These are phyloP conservation scores for Emmelina monodactyla DNA, from an alignment of 2,888 invertebrate species.

Conservation along the genomic window DNA sequence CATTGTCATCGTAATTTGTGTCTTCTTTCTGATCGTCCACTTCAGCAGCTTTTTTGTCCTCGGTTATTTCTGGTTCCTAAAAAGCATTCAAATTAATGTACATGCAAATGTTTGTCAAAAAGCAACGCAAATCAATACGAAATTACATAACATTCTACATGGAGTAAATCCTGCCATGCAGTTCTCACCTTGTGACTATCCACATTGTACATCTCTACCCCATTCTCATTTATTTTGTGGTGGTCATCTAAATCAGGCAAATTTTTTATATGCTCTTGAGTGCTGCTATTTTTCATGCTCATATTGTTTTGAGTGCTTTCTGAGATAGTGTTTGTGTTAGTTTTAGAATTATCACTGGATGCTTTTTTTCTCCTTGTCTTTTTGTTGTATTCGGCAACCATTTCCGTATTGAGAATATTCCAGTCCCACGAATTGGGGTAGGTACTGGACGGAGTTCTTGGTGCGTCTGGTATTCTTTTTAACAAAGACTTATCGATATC, in stretches of 20 bases:
- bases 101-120: slow-evolving; percentile 52
- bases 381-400: slow-evolving; percentile 47
- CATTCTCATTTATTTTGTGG: slow-evolving; percentile 20
- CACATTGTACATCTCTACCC: slow-evolving; percentile 21
- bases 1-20: slow-evolving; percentile 1
- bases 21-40: slow-evolving; percentile 10
- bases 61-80: slow-evolving; percentile 37
- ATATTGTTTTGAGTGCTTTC: slow-evolving; percentile 33
- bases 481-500: slow-evolving; percentile 80
- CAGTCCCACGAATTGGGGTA: slow-evolving; percentile 78
- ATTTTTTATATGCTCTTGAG: slow-evolving; percentile 48
- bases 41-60: slow-evolving; percentile 14
- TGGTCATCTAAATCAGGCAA: slow-evolving; percentile 50
- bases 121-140: slow-evolving; percentile 49
- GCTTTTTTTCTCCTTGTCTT: slow-evolving; percentile 45
- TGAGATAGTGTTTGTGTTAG: slow-evolving; percentile 45
- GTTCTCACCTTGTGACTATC: slow-evolving; percentile 37
- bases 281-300: slow-evolving; percentile 51
- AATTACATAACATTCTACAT: slow-evolving; percentile 28
- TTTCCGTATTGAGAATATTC: slow-evolving; percentile 67
- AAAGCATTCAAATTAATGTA: slow-evolving; percentile 41
- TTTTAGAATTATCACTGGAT: slow-evolving; percentile 50
- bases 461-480: slow-evolving; percentile 79
- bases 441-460: slow-evolving; percentile 75
- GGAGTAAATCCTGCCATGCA: slow-evolving; percentile 30